phyloP scores from a whole-genome alignment of 2,888 invertebrate genomes.

The Xestobium rufovillosum region DNA sequence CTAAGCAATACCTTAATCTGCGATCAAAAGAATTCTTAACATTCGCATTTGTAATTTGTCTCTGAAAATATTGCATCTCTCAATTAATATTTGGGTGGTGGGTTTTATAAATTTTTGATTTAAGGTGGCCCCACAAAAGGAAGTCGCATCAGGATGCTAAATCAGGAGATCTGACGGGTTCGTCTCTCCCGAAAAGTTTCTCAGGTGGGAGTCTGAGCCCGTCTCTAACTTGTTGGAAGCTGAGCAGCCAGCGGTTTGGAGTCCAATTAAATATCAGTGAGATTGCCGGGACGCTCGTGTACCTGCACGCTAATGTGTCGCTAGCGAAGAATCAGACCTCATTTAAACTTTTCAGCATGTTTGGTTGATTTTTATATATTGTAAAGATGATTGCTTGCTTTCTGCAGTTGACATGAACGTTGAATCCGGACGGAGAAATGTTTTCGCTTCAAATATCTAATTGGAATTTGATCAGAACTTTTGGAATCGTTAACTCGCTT shows the following conservation, averaged over 20 bases:
- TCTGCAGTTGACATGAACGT: conserved; percentile 31
- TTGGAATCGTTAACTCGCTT: conserved; percentile 15
- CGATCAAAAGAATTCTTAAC: too few relatives aligned
- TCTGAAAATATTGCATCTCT: too few relatives aligned
- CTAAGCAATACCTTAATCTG: too few relatives aligned
- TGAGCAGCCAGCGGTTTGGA: conserved; percentile 1
- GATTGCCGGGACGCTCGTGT: conserved; percentile 7
- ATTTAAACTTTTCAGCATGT: conserved; percentile 36
- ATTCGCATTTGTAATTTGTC: too few relatives aligned
- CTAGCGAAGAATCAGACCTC: conserved; percentile 30
- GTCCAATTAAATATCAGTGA: conserved; percentile 1
- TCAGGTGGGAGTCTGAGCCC: too few relatives aligned
- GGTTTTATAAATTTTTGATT: too few relatives aligned
- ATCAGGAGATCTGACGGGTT: too few relatives aligned
- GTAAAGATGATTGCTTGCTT: conserved; percentile 32
- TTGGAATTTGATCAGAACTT: conserved; percentile 33
- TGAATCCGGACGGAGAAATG: conserved; percentile 29
- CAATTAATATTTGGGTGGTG: too few relatives aligned
- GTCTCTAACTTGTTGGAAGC: conserved; percentile 1
- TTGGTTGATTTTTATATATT: conserved; percentile 34
- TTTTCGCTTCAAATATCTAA: conserved; percentile 32
- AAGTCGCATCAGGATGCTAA: too few relatives aligned
- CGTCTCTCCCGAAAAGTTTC: too few relatives aligned
- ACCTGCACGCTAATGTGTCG: conserved; percentile 25
- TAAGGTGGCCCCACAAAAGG: too few relatives aligned